These are phyloP conservation scores for Meriones psammophilus DNA, from an alignment of 2,797 vertebrate species.

Conservation along the genomic window DNA sequence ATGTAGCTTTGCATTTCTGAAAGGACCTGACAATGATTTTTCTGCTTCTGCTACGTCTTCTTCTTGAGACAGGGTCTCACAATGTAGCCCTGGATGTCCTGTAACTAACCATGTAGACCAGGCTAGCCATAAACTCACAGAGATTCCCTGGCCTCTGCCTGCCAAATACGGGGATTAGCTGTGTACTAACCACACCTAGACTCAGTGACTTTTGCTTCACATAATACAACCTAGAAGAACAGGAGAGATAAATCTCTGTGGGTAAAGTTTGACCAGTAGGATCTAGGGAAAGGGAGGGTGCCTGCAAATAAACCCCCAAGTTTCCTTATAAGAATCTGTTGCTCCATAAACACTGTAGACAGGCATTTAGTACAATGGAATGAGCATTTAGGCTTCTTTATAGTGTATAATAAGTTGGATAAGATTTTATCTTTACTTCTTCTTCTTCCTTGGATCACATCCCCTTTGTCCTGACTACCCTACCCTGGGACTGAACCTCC, in stretches of 20 bases:
- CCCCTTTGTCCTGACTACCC: not conserved
- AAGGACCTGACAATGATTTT: not conserved
- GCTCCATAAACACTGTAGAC: not conserved
- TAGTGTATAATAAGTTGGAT: not conserved
- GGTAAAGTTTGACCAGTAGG: not conserved
- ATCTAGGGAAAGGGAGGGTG: not conserved
- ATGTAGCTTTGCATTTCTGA: not conserved
- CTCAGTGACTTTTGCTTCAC: not conserved
- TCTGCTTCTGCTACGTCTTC: not conserved
- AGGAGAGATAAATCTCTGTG: not conserved
- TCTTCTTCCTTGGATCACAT: not conserved
- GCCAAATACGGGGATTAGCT: not conserved
- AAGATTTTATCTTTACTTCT: not conserved
- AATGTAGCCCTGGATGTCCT: not conserved
- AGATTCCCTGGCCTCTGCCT: not conserved
- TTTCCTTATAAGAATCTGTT: not conserved
- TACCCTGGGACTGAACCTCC: not conserved
- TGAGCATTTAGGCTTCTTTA: not conserved
- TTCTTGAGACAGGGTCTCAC: not conserved
- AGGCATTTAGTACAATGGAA: not conserved
- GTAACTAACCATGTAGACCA: not conserved
- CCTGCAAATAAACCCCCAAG: not conserved
- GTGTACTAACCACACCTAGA: not conserved
- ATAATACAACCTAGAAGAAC: not conserved
- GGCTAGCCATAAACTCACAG: not conserved